Percentiles rank a stretch among this genome's conserved stretches.
Evolutionary conservation across 2,113 vertebrate species (phyloP).

Genomic region (Lanius ludovicianus): DNA sequence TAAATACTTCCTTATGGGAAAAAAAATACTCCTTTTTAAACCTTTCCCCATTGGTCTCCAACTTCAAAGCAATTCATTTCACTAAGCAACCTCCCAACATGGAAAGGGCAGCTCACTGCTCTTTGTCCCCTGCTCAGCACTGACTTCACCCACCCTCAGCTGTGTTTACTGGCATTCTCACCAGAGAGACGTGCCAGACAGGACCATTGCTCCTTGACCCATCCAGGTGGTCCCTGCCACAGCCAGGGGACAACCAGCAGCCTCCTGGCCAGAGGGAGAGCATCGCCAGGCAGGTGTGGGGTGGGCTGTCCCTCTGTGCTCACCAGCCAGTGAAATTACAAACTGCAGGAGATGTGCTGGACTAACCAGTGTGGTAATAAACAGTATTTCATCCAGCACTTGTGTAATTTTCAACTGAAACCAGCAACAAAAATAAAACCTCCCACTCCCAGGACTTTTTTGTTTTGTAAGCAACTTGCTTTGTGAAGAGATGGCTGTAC

Average conservation of each 20-base stretch:
- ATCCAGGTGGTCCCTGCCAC: neutral
- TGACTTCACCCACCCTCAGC: neutral
- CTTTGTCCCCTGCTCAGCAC: neutral
- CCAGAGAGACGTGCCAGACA: neutral
- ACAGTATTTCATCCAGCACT: neutral
- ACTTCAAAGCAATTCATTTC: fast-evolving
- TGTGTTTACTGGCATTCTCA: neutral
- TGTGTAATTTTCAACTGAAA: neutral
- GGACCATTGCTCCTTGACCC: neutral
- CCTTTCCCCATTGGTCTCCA: neutral
- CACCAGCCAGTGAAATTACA: neutral
- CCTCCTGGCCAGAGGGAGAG: fast-evolving
- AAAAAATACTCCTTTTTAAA: neutral
- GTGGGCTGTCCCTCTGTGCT: neutral
- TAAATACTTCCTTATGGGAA: neutral
- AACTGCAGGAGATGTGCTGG: neutral
- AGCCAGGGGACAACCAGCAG: neutral
- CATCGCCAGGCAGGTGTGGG: neutral
- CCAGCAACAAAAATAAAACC: constrained; percentile 32
- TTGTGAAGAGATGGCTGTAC: neutral
- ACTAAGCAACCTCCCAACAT: neutral
- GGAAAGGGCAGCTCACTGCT: neutral
- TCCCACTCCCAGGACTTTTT: constrained; percentile 5
- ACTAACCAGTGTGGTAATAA: neutral
- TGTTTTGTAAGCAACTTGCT: constrained; percentile 33